Base-by-base conservation (phyloP, 2,113 vertebrate genomes). In the Melanocharis versteri region DNA sequence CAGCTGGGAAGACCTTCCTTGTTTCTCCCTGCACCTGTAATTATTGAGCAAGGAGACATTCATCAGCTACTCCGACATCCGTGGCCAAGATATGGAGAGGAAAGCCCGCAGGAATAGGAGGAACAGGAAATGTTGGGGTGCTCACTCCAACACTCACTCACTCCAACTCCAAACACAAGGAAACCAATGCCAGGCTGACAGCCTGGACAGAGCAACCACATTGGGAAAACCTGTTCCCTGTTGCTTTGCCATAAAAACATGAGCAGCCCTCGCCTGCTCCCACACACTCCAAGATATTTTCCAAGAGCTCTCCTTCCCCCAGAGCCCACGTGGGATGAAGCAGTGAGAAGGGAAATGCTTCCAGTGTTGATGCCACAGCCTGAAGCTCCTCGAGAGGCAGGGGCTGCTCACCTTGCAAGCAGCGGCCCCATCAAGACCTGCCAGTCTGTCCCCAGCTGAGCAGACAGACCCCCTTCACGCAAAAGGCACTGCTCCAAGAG, bases 221-320 rank as follows among this genome's bases (percentile, higher is more conserved):
- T 8, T 17, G 24, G 58, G 45, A 71, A 82, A 53, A 33, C 54
- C 48, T 44, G 31, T 13, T 86, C 64, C 54, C 6, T 0, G 23
- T 39, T 40, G 68, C 86, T 83, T 83, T 50, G 21, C 5, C 6
- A 47, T 28, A 40, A 83, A 88, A 92, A 79, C 17, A 2, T 3
- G 1, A 83, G 37, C 94, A 95, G 79, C 89, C 79, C 44, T 83
- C 0, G 0, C 40, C 53, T 47, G 79, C 90, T 96, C 90, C 93
- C 72, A 88, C 93, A 24, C 72, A n/a, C 3, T 2, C 40, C 2
- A 2, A 95, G 37, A 90, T 33, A 51, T 48, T 90, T 92, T 92
- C 92, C 76, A 92, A 92, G 85, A 92, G 83, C 51, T 94, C 60
- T 78, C 56, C 90, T 95, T 95, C 90, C 76, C 88, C 71, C 84